Percentiles rank a stretch among this genome's conserved stretches.
Conservation (phyloP, 2,797 vertebrate species). For the Peromyscus melanophrys region DNA sequence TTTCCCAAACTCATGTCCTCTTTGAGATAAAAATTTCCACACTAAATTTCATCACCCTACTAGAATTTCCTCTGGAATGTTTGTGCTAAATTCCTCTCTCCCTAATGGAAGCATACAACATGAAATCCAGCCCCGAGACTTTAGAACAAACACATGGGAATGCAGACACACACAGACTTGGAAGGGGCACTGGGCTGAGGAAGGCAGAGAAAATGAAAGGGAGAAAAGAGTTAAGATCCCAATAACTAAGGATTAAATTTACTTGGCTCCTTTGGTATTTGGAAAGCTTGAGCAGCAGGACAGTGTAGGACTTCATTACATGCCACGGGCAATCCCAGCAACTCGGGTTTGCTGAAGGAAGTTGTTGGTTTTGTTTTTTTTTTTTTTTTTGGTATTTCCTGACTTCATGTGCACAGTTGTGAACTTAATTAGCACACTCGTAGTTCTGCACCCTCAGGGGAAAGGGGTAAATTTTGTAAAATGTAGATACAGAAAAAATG, state of each 20-base stretch:
- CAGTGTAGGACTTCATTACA: conserved; percentile 70
- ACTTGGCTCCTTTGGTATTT: conserved; percentile 66
- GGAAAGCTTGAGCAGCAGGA: conserved; percentile 59
- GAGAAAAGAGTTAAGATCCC: conserved; percentile 47
- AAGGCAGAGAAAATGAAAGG: conserved; percentile 5
- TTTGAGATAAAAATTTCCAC: conserved; percentile 82
- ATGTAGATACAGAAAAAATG: conserved; percentile 77
- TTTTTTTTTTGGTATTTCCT: conserved; percentile 80
- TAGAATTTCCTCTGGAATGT: conserved; percentile 85
- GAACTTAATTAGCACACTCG: conserved; percentile 82
- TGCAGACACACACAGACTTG: neutral
- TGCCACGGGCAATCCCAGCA: conserved; percentile 53
- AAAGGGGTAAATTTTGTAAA: conserved; percentile 77
- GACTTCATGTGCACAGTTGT: conserved; percentile 74
- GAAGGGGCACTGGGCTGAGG: neutral
- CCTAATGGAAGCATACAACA: conserved; percentile 71
- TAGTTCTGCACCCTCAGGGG: conserved; percentile 70
- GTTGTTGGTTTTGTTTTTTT: neutral
- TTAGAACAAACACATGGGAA: conserved; percentile 16
- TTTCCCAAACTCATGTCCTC: conserved; percentile 72
- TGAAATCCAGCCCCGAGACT: conserved; percentile 62
- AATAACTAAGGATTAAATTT: conserved; percentile 71
- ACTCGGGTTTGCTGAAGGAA: conserved; percentile 62
- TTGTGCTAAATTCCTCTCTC: conserved; percentile 81
- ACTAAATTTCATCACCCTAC: conserved; percentile 80